These are phyloP conservation scores for Thomomys bottae DNA, from an alignment of 2,113 vertebrate genomes.

Conservation along the genomic window DNA sequence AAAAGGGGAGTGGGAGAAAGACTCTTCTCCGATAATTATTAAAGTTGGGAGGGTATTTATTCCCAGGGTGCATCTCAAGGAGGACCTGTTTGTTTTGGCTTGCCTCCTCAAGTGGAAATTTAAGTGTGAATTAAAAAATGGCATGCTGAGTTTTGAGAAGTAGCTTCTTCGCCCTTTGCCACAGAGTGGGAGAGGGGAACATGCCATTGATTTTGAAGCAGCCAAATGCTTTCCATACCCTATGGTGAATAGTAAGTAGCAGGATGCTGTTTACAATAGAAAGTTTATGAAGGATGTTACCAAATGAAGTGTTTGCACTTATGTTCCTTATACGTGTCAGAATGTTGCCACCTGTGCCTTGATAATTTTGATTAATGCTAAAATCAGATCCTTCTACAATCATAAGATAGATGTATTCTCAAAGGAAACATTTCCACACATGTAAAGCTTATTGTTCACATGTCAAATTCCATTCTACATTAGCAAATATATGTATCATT, in stretches of 20 bases:
- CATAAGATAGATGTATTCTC: constrained; percentile 53
- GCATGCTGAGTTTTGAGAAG: constrained; percentile 85
- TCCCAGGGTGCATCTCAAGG: constrained; percentile 80
- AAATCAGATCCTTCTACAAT: constrained; percentile 60
- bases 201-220: constrained; percentile 86
- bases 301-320: constrained; percentile 70
- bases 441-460: not conserved
- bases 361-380: constrained; percentile 59
- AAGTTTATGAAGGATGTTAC: constrained; percentile 85
- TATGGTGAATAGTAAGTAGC: constrained; percentile 76
- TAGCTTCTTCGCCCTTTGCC: constrained; percentile 75
- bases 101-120: constrained; percentile 87
- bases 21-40: constrained; percentile 81
- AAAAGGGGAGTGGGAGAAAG: constrained; percentile 50
- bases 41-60: constrained; percentile 80
- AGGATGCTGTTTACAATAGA: constrained; percentile 74
- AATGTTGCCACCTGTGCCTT: constrained; percentile 79
- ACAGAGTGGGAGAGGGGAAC: constrained; percentile 76
- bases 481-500: not conserved
- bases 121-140: constrained; percentile 89
- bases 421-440: constrained; percentile 8
- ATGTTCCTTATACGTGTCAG: constrained; percentile 68
- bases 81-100: constrained; percentile 85
- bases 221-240: constrained; percentile 77
- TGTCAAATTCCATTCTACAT: constrained; percentile 15